Evolutionary conservation across 2,888 invertebrate genomes (phyloP).

Genomic region (Ariolimax columbianus): DNA sequence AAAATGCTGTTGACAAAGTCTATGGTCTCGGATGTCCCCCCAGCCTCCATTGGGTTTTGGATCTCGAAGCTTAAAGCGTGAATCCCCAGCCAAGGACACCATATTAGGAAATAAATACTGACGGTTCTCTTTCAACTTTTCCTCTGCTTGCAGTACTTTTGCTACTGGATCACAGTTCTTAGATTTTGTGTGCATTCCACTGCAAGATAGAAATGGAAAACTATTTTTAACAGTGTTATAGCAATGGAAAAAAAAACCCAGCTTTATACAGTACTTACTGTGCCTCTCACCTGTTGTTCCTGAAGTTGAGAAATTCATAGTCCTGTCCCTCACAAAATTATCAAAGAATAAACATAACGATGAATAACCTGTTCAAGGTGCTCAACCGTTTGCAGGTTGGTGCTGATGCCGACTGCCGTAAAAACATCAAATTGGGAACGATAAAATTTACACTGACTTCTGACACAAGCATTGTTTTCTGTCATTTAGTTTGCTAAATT

Average conservation of each 20-base stretch:
- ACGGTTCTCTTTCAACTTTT: constrained; percentile 77
- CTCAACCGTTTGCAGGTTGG: no score
- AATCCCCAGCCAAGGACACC: constrained; percentile 81
- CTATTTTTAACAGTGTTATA: neutral
- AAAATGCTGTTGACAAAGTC: constrained; percentile 82
- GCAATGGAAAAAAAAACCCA: neutral
- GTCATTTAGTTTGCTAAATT: no score
- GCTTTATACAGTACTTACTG: neutral
- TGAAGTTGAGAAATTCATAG: no score
- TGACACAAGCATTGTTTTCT: no score
- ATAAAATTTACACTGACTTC: no score
- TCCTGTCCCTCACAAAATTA: no score
- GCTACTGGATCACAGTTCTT: constrained; percentile 82
- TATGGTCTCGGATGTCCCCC: constrained; percentile 94
- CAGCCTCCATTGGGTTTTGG: constrained; percentile 91
- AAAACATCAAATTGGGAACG: no score
- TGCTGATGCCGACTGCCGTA: no score
- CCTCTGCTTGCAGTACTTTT: constrained; percentile 73
- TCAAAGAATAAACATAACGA: no score
- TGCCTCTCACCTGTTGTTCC: neutral
- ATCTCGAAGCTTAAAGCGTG: constrained; percentile 79
- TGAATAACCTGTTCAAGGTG: no score
- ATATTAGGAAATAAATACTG: constrained; percentile 80
- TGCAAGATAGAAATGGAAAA: constrained; percentile 78
- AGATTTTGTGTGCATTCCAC: constrained; percentile 93